Evolutionary conservation across 2,888 invertebrate species (phyloP).

Genomic region (Pandemis corylana): DNA sequence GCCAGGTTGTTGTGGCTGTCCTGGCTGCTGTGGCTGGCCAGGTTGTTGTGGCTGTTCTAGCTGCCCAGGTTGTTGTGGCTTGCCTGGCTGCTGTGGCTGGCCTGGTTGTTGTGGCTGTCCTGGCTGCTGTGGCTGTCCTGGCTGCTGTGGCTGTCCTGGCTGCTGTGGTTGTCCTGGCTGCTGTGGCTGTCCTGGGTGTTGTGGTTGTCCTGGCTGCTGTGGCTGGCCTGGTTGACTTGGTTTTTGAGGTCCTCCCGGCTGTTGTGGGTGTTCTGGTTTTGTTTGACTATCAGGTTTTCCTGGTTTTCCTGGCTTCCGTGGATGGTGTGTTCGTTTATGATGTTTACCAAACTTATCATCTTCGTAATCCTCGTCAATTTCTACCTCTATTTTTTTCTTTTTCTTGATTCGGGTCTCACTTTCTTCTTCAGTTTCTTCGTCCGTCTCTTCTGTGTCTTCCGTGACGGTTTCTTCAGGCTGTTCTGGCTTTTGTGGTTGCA

Average conservation of each 20-base stretch:
- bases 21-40: no score
- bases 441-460: neutral
- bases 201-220: neutral
- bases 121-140: neutral
- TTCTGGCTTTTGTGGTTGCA: constrained; percentile 17
- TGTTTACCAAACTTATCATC: neutral
- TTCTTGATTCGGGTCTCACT: constrained; percentile 6
- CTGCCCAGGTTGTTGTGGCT: neutral
- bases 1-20: no score
- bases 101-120: neutral
- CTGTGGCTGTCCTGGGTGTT: neutral
- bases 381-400: neutral
- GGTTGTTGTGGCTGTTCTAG: no score
- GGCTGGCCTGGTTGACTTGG: no score
- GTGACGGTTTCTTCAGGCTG: neutral
- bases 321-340: constrained; percentile 2
- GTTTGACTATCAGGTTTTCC: no score
- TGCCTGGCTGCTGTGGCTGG: neutral
- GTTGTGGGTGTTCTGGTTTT: no score
- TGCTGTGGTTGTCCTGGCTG: neutral
- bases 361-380: neutral
- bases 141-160: neutral
- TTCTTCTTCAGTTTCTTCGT: neutral
- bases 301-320: neutral
- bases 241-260: no score